phyloP scores from a whole-genome alignment of 2,888 invertebrate species.

The Hyposoter didymator region DNA sequence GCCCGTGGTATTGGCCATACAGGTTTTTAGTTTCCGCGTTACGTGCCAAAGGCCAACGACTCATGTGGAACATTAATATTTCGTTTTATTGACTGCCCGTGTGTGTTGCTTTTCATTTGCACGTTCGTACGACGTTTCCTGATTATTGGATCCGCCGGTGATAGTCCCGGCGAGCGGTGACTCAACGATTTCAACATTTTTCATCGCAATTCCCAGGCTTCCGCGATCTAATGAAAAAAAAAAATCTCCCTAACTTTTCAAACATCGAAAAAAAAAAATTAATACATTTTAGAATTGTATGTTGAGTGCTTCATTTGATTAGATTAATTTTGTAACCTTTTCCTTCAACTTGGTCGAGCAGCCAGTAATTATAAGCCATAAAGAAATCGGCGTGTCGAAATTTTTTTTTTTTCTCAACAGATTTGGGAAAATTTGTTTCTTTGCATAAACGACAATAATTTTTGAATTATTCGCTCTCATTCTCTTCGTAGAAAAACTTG shows the following conservation, averaged over 20 bases:
- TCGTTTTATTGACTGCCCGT: constrained; percentile 10
- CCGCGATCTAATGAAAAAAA: not conserved
- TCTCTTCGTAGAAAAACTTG: too few species aligned
- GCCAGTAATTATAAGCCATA: constrained; percentile 9
- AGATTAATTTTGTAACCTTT: not conserved
- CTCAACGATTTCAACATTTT: not conserved
- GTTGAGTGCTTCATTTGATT: not conserved
- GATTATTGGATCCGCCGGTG: constrained; percentile 8
- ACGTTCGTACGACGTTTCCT: not conserved
- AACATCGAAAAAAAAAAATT: too few species aligned
- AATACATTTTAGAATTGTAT: not conserved
- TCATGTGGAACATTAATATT: constrained; percentile 35
- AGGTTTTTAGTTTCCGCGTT: constrained; percentile 76
- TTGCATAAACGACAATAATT: not conserved
- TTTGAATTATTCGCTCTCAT: too few species aligned
- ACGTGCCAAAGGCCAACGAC: constrained; percentile 67
- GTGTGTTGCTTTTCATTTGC: constrained; percentile 14
- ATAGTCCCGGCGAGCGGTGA: not conserved
- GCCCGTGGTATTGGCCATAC: constrained; percentile 6
- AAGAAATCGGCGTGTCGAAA: not conserved
- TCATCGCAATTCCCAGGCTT: not conserved
- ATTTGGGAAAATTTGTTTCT: not conserved
- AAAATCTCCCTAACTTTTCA: too few species aligned
- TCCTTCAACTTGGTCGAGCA: not conserved
- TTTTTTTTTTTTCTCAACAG: not conserved